Evolutionary conservation across 1,140 invertebrate genomes (phyloP).

Genomic region (Latrodectus geometricus): DNA sequence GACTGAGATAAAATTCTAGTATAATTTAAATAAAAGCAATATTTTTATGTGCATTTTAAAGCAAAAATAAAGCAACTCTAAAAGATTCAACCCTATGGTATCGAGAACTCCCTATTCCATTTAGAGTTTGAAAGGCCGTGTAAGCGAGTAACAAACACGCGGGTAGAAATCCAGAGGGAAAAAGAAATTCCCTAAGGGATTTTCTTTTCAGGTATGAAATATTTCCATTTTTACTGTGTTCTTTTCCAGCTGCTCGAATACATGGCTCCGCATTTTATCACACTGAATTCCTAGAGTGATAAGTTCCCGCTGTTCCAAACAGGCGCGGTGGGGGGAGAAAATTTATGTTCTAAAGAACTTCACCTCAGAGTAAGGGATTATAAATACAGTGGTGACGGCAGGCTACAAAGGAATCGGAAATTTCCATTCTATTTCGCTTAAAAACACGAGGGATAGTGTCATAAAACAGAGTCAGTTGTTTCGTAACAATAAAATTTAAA

Average conservation of each 20-base stretch:
- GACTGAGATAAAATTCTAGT: too few relatives aligned
- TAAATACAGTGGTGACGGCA: not conserved
- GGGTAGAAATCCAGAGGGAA: not conserved
- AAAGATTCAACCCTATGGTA: not conserved
- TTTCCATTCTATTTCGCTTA: slow-evolving; percentile 1
- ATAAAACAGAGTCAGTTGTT: too few relatives aligned
- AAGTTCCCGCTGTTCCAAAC: slow-evolving; percentile 12
- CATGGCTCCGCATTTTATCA: slow-evolving; percentile 31
- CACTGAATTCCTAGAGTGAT: slow-evolving; percentile 18
- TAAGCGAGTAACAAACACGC: slow-evolving; percentile 15
- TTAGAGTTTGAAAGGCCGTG: too few relatives aligned
- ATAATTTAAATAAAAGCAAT: not conserved
- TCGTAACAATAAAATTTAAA: too few relatives aligned
- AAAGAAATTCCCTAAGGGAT: slow-evolving; percentile 21
- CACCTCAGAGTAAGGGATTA: not conserved
- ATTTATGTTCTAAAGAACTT: slow-evolving; percentile 17
- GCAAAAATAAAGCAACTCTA: not conserved
- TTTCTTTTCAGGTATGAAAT: slow-evolving; percentile 21
- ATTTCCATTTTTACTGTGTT: slow-evolving; percentile 16
- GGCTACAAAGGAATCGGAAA: not conserved
- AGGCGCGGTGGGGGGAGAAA: not conserved
- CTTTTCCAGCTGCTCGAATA: slow-evolving; percentile 19
- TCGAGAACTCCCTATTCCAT: not conserved
- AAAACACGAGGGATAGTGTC: not conserved
- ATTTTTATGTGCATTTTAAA: slow-evolving; percentile 15